Conservation (phyloP, 2,797 vertebrate genomes). For the Alca torda region DNA sequence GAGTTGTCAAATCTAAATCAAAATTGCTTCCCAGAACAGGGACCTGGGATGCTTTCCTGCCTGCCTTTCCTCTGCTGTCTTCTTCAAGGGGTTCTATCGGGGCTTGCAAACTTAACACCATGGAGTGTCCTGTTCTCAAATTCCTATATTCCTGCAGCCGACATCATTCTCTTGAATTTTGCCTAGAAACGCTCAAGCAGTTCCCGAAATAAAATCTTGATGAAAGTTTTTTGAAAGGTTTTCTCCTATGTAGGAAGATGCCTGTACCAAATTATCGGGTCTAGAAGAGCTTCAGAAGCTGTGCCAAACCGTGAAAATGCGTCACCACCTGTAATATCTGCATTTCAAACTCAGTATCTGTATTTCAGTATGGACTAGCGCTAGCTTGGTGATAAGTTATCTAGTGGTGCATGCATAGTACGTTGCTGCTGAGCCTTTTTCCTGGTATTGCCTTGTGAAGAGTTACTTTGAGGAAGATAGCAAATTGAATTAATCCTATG, state of each 20-base stretch:
- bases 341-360: background rate
- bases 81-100: background rate
- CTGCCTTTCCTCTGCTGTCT: background rate
- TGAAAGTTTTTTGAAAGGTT: background rate
- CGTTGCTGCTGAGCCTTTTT: background rate
- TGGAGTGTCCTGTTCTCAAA: background rate
- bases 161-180: background rate
- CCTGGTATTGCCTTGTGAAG: background rate
- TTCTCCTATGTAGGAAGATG: background rate
- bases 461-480: background rate
- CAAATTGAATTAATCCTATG: conserved; percentile 36
- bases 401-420: accelerated
- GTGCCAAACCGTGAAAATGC: background rate
- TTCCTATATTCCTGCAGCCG: background rate
- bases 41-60: background rate
- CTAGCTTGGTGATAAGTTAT: background rate
- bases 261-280: background rate
- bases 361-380: background rate
- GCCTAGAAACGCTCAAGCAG: background rate
- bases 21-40: background rate
- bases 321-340: background rate
- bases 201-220: background rate
- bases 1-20: background rate
- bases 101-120: background rate
- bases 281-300: background rate